Percentiles rank a stretch among this genome's conserved stretches.
phyloP scores from a whole-genome alignment of 2,888 invertebrate species.

The Blomia tropicalis region DNA sequence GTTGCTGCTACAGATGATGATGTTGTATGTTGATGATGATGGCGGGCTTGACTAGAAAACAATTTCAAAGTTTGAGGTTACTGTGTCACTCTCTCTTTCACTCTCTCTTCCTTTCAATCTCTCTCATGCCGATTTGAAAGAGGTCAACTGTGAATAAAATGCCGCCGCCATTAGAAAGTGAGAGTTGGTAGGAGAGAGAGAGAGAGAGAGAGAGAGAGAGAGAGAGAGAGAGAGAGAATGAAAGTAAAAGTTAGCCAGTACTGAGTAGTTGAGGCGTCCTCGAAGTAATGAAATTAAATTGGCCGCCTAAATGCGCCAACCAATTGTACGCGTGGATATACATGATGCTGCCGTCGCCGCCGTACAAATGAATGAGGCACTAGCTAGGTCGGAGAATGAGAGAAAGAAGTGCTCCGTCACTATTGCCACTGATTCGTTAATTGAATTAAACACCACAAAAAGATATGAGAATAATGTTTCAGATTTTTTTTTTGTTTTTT shows the following conservation, averaged over 20 bases:
- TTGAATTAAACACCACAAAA: neutral
- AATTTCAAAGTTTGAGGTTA: slow-evolving; percentile 18
- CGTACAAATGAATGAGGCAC: neutral
- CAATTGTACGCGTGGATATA: neutral
- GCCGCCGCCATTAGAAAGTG: neutral
- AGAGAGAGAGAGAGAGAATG: too few species aligned
- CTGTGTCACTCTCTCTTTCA: slow-evolving; percentile 18
- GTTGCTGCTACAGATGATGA: too few species aligned
- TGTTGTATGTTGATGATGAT: slow-evolving; percentile 11
- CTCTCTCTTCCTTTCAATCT: neutral
- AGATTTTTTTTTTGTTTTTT: too few species aligned
- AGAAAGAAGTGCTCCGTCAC: neutral
- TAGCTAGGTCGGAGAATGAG: too few species aligned
- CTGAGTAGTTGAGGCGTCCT: slow-evolving; percentile 4
- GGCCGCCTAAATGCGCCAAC: neutral
- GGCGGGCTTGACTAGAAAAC: slow-evolving; percentile 16
- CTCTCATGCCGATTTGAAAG: neutral
- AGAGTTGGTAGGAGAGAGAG: neutral
- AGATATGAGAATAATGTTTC: neutral
- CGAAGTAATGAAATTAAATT: slow-evolving; percentile 15
- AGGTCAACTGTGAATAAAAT: slow-evolving; percentile 14
- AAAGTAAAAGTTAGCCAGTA: neutral
- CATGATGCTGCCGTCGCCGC: neutral
- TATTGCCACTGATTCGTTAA: neutral
- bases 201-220: neutral